Base-by-base conservation (phyloP, 2,888 invertebrate genomes). In the Osmoderma eremita region DNA sequence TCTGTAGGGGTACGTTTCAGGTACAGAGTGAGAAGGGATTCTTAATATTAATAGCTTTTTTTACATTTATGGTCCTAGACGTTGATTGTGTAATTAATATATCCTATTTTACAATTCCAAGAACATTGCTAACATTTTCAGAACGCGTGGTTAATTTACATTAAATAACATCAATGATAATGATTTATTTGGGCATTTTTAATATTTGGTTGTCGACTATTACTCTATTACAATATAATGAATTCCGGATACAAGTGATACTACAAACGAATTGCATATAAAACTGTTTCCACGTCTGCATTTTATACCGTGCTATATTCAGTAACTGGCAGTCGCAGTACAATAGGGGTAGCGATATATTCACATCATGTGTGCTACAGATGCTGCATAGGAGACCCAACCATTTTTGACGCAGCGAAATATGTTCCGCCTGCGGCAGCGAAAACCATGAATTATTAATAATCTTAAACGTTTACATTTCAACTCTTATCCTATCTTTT, bases 11-110 rank as follows among this genome's bases (percentile, higher is more conserved):
- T 38, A 1, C 53, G 17, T 53, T 53, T 12, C 38, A 53, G 53
- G 1, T 13, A 30, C 30, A 51, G 15, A 53, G 12, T 17, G 38
- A 4, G 18, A 38, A 53, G 15, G 36, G 38, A 18, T 39, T 38
- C 20, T 53, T 53, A 39, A 53, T 53, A 53, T 53, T 53, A 12
- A 53, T 39, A 53, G 53, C 17, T 53, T 53, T 53, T 20, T 53
- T 53, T 3, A 10, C 13, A 6, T 10, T 10, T 30, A 6, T 30
- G 30, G 30, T 1, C 30, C 30, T 6, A 10, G 10, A 30, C 30
- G 10, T 30, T 30, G 30, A 30, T 30, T 6, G 30, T 8, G 30
- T 2, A 6, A 6, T 10, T 30, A 10, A 30, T 30, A n/a, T n/a
- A n/a, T n/a, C n/a, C n/a, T n/a, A 30, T 6, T 30, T 30, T 30